These are phyloP conservation scores for Machimus atricapillus DNA, from an alignment of 2,888 invertebrate species.

Conservation along the genomic window DNA sequence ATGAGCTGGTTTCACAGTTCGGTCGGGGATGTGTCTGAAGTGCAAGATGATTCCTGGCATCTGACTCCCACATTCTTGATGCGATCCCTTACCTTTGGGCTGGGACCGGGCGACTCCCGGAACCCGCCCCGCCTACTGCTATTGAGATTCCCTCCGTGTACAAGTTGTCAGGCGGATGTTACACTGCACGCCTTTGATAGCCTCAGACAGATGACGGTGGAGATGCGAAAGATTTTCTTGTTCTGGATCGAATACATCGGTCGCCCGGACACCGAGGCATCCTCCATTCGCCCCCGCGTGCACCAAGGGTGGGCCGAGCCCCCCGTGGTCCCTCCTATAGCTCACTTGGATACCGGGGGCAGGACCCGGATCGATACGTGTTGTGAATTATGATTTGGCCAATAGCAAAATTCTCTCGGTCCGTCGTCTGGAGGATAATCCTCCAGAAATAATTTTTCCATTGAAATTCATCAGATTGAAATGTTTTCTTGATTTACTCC, in stretches of 20 bases:
- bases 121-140: background rate
- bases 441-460: constrained; percentile 41
- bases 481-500: constrained; percentile 47
- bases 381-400: constrained; percentile 41
- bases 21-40: background rate
- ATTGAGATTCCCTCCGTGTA: constrained; percentile 8
- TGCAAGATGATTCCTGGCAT: constrained; percentile 6
- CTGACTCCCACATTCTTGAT: background rate
- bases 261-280: background rate
- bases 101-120: background rate
- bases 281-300: background rate
- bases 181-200: constrained; percentile 29
- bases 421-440: constrained; percentile 31
- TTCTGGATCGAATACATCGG: constrained; percentile 29
- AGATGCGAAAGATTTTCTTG: constrained; percentile 35
- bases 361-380: constrained; percentile 36
- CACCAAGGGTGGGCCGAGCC: background rate
- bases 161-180: constrained; percentile 15
- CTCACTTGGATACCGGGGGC: background rate
- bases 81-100: background rate
- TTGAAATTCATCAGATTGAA: constrained; percentile 42
- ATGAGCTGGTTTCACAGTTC: background rate
- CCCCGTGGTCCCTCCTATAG: background rate
- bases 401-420: background rate
- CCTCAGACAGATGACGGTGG: constrained; percentile 8